Percentiles rank a stretch among this genome's conserved stretches.
phyloP scores from a whole-genome alignment of 2,113 vertebrate species.

The Zosterops pallidus region DNA sequence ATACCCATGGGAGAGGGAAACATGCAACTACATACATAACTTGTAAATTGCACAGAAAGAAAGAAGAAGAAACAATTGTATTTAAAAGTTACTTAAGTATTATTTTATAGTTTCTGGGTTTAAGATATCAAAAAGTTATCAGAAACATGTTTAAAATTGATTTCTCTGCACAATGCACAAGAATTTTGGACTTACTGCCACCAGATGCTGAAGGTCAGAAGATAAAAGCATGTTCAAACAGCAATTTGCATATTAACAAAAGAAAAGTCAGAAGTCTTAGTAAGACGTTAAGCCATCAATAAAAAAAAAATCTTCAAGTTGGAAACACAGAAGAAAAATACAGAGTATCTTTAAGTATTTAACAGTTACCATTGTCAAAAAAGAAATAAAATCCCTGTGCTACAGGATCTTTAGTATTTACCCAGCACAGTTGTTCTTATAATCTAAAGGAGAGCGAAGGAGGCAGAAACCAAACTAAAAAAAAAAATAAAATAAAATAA shows the following conservation, averaged over 20 bases:
- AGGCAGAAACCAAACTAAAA: not conserved
- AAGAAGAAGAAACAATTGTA: not conserved
- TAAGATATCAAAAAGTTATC: not conserved
- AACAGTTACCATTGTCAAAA: not conserved
- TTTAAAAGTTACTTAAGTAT: not conserved
- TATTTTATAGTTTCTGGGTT: not conserved
- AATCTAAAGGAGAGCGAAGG: rapidly evolving
- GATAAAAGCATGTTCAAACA: not conserved
- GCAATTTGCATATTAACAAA: not conserved
- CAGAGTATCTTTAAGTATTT: not conserved
- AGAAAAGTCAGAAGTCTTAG: not conserved
- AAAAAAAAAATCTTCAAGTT: not conserved
- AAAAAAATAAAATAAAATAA: too few species aligned
- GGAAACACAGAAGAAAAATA: not conserved
- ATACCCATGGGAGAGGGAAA: not conserved
- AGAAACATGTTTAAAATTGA: not conserved
- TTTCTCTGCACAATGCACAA: not conserved
- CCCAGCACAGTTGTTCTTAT: not conserved
- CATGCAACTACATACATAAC: not conserved
- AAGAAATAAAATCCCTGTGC: not conserved
- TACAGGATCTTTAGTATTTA: not conserved
- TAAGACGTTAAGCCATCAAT: not conserved
- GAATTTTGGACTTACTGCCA: not conserved
- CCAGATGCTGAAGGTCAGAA: not conserved
- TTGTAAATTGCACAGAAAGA: not conserved